Conservation (phyloP, 2,888 invertebrate genomes). For the Halocaridina rubra region DNA sequence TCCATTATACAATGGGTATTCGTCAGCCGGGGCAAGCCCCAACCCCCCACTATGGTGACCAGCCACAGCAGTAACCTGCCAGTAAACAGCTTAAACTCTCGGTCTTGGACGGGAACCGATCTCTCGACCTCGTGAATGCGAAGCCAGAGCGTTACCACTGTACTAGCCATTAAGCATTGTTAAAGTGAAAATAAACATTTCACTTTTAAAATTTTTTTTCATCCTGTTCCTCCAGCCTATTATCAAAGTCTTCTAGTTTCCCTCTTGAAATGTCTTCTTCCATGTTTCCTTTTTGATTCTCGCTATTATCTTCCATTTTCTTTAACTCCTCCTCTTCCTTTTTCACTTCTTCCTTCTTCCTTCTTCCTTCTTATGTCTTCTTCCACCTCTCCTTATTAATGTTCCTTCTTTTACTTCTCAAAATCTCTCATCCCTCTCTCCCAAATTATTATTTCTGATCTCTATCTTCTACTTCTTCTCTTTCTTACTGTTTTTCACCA, state of each 20-base stretch:
- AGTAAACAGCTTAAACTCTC: no score
- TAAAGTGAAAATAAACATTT: no score
- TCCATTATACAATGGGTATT: no score
- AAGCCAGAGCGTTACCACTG: no score
- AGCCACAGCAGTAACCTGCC: no score
- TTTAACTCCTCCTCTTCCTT: neutral
- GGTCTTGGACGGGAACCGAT: no score
- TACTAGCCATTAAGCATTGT: no score
- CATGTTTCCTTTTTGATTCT: neutral
- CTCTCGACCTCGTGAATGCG: no score
- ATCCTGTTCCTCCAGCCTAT: neutral
- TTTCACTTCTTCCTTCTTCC: neutral
- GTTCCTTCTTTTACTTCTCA: neutral
- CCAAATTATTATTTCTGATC: no score
- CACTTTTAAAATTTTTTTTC: neutral
- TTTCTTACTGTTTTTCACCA: neutral
- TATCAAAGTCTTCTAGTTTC: neutral
- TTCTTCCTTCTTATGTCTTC: neutral
- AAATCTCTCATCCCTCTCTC: neutral
- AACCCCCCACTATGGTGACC: no score
- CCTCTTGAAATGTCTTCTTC: neutral
- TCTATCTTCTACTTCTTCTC: neutral
- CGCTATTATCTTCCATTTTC: neutral
- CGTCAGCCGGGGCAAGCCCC: no score
- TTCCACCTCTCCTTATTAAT: neutral